Evolutionary conservation across 2,888 invertebrate genomes (phyloP).

Genomic region (Diplazon laetatorius): DNA sequence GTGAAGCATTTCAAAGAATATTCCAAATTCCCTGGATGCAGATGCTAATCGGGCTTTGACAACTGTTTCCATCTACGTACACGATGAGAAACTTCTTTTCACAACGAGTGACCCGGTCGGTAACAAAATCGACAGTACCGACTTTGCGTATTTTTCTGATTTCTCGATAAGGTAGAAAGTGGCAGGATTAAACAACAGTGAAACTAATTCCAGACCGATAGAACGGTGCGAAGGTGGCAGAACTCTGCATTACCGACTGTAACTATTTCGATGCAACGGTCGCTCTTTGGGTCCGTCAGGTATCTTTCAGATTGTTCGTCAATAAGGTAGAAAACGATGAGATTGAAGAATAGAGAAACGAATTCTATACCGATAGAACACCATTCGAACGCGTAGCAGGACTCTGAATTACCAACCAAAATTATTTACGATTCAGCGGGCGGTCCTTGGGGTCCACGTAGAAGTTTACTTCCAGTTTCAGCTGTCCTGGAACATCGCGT

Average conservation of each 20-base stretch:
- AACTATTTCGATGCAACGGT: constrained; percentile 40
- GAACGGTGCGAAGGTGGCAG: background rate
- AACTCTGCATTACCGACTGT: background rate
- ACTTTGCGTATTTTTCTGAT: background rate
- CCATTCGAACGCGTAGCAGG: too few species aligned
- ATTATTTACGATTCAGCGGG: too few species aligned
- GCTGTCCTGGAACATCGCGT: too few species aligned
- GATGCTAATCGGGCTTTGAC: background rate
- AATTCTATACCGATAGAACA: too few species aligned
- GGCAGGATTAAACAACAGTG: background rate
- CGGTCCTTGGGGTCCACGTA: constrained; percentile 49
- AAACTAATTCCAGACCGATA: background rate
- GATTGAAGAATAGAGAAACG: too few species aligned
- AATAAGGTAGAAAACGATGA: too few species aligned
- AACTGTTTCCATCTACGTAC: background rate
- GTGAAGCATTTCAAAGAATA: too few species aligned
- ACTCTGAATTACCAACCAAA: too few species aligned
- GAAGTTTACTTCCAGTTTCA: constrained; percentile 16
- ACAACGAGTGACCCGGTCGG: background rate
- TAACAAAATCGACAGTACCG: background rate
- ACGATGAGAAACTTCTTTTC: background rate
- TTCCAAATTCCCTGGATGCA: too few species aligned
- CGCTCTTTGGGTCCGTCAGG: too few species aligned
- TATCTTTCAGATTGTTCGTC: too few species aligned
- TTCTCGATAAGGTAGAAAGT: background rate